phyloP scores from a whole-genome alignment of 1,140 invertebrate genomes.

The Drosophila miranda region DNA sequence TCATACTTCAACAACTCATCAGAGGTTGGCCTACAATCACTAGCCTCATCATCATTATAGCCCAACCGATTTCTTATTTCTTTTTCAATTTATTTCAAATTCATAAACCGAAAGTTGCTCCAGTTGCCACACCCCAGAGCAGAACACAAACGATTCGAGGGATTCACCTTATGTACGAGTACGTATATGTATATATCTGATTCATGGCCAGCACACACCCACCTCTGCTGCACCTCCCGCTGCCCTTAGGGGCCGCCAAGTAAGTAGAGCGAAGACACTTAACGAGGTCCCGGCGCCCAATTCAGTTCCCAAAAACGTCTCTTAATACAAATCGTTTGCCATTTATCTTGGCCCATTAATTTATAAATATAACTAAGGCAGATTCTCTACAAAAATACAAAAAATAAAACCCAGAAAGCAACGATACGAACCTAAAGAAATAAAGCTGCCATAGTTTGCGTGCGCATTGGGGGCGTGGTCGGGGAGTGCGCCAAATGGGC shows the following conservation, averaged over 20 bases:
- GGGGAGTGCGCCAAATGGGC: conserved; percentile 63
- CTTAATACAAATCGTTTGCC: conserved; percentile 67
- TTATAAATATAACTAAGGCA: conserved; percentile 75
- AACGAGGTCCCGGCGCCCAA: conserved; percentile 53
- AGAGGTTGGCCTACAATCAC: conserved; percentile 1
- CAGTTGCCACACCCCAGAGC: conserved; percentile 45
- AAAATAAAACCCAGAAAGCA: conserved; percentile 10
- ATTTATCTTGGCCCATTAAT: conserved; percentile 76
- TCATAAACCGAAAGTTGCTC: conserved; percentile 42
- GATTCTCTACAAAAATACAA: conserved; percentile 41
- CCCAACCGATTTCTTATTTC: conserved; percentile 19
- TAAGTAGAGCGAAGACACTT: conserved; percentile 55
- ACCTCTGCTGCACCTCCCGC: not conserved
- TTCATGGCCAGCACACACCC: conserved; percentile 54
- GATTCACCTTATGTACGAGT: conserved; percentile 30
- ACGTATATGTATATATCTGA: conserved; percentile 19
- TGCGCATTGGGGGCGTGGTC: conserved; percentile 67
- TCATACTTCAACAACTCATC: conserved; percentile 12
- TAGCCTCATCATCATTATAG: conserved; percentile 44
- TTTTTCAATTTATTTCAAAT: conserved; percentile 45
- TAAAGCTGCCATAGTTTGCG: conserved; percentile 45
- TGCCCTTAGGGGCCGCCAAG: conserved; percentile 34
- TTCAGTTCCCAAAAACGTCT: conserved; percentile 51
- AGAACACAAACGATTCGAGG: conserved; percentile 19
- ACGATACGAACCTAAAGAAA: conserved; percentile 3